Evolutionary conservation across 2,888 invertebrate genomes (phyloP).

Genomic region (Mellilla xanthometata): DNA sequence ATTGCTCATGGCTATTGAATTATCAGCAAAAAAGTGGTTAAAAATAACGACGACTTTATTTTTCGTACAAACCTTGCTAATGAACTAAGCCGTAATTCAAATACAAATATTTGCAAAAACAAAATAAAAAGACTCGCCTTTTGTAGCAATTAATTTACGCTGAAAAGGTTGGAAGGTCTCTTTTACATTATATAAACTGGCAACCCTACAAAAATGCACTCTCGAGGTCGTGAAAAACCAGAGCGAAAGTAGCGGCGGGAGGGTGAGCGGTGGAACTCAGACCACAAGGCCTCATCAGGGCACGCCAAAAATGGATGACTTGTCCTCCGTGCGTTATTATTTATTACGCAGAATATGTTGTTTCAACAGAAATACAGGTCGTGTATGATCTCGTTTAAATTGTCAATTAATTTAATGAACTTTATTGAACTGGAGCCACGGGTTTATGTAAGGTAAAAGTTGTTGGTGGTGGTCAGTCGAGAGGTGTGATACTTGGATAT

Average conservation of each 20-base stretch:
- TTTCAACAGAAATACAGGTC: constrained; percentile 10
- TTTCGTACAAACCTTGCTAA: too few relatives aligned
- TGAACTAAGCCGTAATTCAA: too few relatives aligned
- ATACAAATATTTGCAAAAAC: too few relatives aligned
- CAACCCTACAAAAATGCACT: constrained; percentile 27
- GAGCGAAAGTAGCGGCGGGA: constrained; percentile 60
- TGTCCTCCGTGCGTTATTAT: constrained; percentile 26
- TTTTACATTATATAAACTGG: neutral
- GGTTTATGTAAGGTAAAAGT: too few relatives aligned
- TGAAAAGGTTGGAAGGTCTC: too few relatives aligned
- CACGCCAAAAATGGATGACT: constrained; percentile 71
- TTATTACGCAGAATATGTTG: constrained; percentile 4
- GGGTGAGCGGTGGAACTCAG: constrained; percentile 67
- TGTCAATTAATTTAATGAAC: constrained; percentile 6
- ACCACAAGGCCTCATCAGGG: constrained; percentile 60
- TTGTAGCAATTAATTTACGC: too few relatives aligned
- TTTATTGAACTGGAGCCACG: neutral
- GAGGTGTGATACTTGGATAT: too few relatives aligned
- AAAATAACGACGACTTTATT: too few relatives aligned
- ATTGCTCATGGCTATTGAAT: too few relatives aligned
- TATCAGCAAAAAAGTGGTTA: too few relatives aligned
- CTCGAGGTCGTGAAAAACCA: constrained; percentile 67
- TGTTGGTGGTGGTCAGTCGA: too few relatives aligned
- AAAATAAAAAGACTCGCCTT: too few relatives aligned
- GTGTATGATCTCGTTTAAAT: constrained; percentile 1